Evolutionary conservation across 1,140 invertebrate genomes (phyloP).

Genomic region (Lanistes nyassanus): DNA sequence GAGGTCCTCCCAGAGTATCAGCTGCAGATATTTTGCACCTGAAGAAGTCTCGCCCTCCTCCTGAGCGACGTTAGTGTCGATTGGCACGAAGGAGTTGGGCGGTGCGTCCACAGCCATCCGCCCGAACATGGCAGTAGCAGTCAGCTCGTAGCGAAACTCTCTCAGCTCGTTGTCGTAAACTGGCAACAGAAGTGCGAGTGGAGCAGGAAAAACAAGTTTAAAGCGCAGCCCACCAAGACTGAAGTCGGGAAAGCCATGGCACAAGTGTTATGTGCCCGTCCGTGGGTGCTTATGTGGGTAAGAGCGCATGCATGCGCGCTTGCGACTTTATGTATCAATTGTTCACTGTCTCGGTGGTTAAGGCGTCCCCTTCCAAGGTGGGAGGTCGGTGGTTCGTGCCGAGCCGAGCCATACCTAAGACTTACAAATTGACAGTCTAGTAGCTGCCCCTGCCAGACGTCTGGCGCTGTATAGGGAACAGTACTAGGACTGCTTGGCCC

Average conservation of each 20-base stretch:
- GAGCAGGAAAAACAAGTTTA: not conserved
- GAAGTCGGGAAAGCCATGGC: not conserved
- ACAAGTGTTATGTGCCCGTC: no score
- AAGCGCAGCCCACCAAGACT: not conserved
- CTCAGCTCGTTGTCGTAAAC: slow-evolving; percentile 9
- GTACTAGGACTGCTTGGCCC: no score
- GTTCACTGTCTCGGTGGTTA: no score
- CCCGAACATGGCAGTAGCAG: not conserved
- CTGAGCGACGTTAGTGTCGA: not conserved
- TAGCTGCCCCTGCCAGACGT: no score
- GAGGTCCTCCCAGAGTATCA: slow-evolving; percentile 1
- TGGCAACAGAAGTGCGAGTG: not conserved
- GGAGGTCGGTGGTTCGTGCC: no score
- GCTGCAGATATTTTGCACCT: not conserved
- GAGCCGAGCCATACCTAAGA: no score
- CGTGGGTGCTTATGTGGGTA: slow-evolving; percentile 9
- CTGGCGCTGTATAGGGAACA: no score
- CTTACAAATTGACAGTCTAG: no score
- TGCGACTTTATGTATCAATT: slow-evolving; percentile 3
- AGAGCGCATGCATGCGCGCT: slow-evolving; percentile 1
- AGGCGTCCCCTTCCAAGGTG: no score
- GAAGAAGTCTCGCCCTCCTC: not conserved
- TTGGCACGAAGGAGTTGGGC: not conserved
- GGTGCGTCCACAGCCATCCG: not conserved
- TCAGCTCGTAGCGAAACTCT: slow-evolving; percentile 1